Evolutionary conservation across 2,797 vertebrate genomes (phyloP).

Genomic region (Melanotaenia maccullochi): DNA sequence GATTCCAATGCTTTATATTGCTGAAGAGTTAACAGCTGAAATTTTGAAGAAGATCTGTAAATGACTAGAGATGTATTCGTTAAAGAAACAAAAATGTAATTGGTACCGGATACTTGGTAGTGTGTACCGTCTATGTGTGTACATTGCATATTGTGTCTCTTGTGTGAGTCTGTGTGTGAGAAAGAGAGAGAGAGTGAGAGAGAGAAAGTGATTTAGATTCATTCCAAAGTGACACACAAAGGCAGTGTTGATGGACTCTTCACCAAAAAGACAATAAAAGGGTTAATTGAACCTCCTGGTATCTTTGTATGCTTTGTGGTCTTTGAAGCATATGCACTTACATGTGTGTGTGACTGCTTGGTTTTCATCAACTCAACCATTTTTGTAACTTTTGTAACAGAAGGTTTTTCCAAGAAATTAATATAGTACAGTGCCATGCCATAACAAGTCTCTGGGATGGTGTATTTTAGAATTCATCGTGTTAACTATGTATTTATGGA

Average conservation of each 20-base stretch:
- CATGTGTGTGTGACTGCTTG: background rate
- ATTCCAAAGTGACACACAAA: slow-evolving; percentile 25
- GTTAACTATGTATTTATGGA: background rate
- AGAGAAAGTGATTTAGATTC: slow-evolving; percentile 1
- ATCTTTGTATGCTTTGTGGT: background rate
- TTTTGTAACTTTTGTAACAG: background rate
- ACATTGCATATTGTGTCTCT: slow-evolving; percentile 1
- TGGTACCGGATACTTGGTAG: slow-evolving; percentile 2
- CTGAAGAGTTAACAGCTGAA: slow-evolving; percentile 18
- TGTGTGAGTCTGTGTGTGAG: background rate
- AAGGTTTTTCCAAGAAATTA: background rate
- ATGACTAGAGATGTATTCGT: slow-evolving; percentile 24
- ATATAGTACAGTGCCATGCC: background rate
- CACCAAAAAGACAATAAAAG: slow-evolving; percentile 38
- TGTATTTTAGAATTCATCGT: background rate
- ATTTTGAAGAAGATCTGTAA: slow-evolving; percentile 13
- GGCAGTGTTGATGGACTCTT: slow-evolving; percentile 17
- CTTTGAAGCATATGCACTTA: background rate
- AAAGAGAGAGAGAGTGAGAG: background rate
- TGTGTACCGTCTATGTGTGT: background rate
- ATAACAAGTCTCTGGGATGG: background rate
- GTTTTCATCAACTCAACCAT: background rate
- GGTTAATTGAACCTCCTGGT: slow-evolving; percentile 9
- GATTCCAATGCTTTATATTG: background rate
- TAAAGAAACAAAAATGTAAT: background rate